phyloP scores from a whole-genome alignment of 1,140 invertebrate species.

The Pseudomyrmex sp. region DNA sequence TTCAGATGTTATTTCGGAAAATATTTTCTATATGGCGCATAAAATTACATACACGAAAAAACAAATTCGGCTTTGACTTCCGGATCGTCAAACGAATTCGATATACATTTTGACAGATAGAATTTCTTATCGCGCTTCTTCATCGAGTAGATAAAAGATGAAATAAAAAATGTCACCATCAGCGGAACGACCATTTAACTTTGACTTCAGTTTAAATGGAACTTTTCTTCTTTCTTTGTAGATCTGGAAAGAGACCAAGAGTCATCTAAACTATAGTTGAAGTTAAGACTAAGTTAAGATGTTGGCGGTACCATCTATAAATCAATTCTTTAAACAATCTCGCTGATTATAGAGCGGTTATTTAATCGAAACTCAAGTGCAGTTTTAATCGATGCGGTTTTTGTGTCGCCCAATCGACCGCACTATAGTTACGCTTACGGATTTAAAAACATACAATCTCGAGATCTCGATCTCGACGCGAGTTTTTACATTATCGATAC shows the following conservation, averaged over 20 bases:
- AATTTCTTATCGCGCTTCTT: not conserved
- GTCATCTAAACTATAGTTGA: not conserved
- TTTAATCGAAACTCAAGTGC: conserved; percentile 4
- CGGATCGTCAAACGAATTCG: not conserved
- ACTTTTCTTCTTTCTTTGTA: not conserved
- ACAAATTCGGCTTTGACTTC: not conserved
- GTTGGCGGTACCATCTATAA: not conserved
- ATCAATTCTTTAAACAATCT: conserved; percentile 23
- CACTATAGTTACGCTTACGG: not conserved
- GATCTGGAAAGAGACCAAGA: not conserved
- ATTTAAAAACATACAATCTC: not conserved
- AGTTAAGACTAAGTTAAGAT: conserved; percentile 1
- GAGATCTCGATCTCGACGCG: not conserved
- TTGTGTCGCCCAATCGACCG: conserved; percentile 8
- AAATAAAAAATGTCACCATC: not conserved
- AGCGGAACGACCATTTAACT: not conserved
- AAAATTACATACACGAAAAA: not conserved
- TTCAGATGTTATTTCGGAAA: not conserved
- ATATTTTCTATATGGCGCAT: not conserved
- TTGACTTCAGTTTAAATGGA: not conserved
- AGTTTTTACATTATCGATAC: not conserved
- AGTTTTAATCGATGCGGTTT: conserved; percentile 10
- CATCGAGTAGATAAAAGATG: not conserved
- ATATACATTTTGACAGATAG: too few relatives aligned
- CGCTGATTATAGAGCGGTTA: not conserved